Base-by-base conservation (phyloP, 2,888 invertebrate species). In the Chloroclysta siterata region DNA sequence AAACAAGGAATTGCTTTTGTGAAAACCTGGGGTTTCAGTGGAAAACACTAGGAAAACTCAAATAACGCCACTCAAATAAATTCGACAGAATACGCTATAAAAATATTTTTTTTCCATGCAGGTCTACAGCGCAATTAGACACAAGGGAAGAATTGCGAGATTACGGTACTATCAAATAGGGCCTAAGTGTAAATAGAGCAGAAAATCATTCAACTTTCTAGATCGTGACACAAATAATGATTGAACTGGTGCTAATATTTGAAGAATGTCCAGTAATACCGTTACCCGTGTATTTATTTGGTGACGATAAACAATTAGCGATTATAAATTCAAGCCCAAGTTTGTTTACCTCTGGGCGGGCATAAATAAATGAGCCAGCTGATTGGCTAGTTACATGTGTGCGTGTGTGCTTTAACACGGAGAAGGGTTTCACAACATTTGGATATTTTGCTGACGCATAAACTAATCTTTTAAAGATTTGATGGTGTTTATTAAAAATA, bases 281-380 rank as follows among this genome's bases (percentile, higher is more conserved):
- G 63, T 58, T 54, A 14, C 28, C 36, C 22, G 33, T 54, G 28
- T 48, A 68, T 66, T 61, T 66, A 53, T 66, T 64, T 69, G 65
- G 67, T 63, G 63, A 73, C 63, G 66, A 66, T 71, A 70, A 76
- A 75, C 72, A 73, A 68, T 66, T 64, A 63, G 63, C 61, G 61
- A 69, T 72, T 74, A 72, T 66, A 74, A 73, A 72, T 68, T 63
- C 63, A 68, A 56, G 58, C 69, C 72, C 4, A 75, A 72, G 77
- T 67, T 73, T 81, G 65, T 78, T 80, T 77, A 81, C 75, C 76
- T 65, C 80, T 79, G 82, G 80, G 76, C 74, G 77, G 73, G 71
- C 46, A 44, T 64, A 36, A 42, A 15, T 11, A 47, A 47, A 41
- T 50, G 52, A 7, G 68, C 57, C 47, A 56, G 65, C 71, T 73